Base-by-base conservation (phyloP, 1,140 invertebrate genomes). In the Ceratosolen solmsi region DNA sequence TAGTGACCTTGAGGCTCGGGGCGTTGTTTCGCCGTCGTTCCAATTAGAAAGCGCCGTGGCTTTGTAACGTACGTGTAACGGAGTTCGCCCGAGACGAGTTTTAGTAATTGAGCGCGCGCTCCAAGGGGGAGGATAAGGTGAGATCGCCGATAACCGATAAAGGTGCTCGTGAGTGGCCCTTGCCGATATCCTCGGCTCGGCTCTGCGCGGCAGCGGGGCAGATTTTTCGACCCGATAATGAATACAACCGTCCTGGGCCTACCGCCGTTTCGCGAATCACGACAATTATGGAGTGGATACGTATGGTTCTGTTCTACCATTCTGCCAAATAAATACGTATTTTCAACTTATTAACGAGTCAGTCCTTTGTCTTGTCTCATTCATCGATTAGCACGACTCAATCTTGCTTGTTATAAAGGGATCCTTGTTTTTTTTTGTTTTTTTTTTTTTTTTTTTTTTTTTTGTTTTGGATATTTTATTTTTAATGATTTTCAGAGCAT, bases 21-120 rank as follows among this genome's bases (percentile, higher is more conserved):
- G 25, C 56, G 78, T 58, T 63, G 78, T 80, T 73, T 80, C 70
- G 20, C 25, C 63, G 76, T 74, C 54, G 70, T 68, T 74, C 36
- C 79, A 80, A 80, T 80, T 80, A 74, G 79, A 80, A 80, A 68
- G 79, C 71, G 22, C n/a, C 30, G 68, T 25, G 71, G 71, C 25
- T 5, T 33, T 73, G 38, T 49, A 30, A 46, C 49, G 46, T 41
- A 38, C 5, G 56, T 49, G 25, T 51, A 65, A 49, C 78, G 51
- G 56, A 27, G n/a, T 25, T 17, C 25, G 54, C 1, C 22, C 36
- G 36, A 54, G 76, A 51, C 25, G 36, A 38, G 27, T 80, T 74
- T 68, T 65, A 80, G 58, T 74, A 74, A 74, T 80, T 80, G 71
- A 74, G 36, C 56, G 25, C 9, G 30, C 17, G 30, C 3, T 41